A percentile compares a stretch with the other conserved stretches of the same genome.
Evolutionary conservation across 2,888 invertebrate species (phyloP).

Genomic region (Pristionchus maxplancki): DNA sequence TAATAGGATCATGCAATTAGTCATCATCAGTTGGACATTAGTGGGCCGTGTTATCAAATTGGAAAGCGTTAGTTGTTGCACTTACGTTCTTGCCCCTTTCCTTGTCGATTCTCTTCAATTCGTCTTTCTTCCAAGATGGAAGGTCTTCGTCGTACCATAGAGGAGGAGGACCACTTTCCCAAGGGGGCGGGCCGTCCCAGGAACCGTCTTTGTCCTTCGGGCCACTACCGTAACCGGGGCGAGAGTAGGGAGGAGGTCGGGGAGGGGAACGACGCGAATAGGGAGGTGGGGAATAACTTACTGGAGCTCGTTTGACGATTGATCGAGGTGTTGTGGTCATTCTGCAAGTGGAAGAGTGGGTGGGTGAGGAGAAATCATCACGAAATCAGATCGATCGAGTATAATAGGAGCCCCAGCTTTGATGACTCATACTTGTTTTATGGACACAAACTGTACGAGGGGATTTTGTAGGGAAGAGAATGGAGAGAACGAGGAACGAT

Average conservation of each 20-base stretch:
- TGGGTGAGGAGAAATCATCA: not conserved
- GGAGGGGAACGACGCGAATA: not conserved
- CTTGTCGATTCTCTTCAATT: not conserved
- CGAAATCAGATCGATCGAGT: not conserved
- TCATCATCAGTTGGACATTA: not conserved
- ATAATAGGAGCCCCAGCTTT: not conserved
- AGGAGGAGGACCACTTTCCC: not conserved
- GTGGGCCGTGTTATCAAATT: not conserved
- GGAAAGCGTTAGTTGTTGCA: not conserved
- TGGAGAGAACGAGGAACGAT: not conserved
- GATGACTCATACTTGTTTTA: not conserved
- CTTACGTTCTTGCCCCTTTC: not conserved
- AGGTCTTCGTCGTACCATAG: not conserved
- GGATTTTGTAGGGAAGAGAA: not conserved
- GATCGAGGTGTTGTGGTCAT: not conserved
- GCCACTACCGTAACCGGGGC: not conserved
- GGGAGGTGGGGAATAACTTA: slow-evolving; percentile 22
- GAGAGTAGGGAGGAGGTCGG: not conserved
- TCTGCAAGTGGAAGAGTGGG: not conserved
- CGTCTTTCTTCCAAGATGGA: not conserved
- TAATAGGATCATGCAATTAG: not conserved
- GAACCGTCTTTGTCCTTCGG: not conserved
- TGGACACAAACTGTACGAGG: not conserved
- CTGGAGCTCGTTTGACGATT: not conserved
- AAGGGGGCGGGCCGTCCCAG: not conserved